phyloP scores from a whole-genome alignment of 2,888 invertebrate genomes.

The Theristus sp. region DNA sequence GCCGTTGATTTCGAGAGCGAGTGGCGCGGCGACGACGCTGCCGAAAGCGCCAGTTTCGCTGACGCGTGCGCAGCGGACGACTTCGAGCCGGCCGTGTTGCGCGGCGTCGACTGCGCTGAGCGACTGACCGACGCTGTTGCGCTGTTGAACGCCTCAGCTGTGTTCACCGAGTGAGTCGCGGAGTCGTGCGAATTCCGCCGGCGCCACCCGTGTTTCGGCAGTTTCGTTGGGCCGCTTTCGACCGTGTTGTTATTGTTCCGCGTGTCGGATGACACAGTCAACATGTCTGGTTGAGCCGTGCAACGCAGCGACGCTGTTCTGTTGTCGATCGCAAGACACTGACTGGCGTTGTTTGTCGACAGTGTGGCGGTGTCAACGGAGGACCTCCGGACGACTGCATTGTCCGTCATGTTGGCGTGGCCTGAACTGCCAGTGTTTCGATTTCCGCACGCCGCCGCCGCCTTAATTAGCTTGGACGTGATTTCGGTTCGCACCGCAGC shows the following conservation, averaged over 20 bases:
- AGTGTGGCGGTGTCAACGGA: no score
- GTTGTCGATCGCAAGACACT: not conserved
- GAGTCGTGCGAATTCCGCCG: not conserved
- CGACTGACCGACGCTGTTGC: no score
- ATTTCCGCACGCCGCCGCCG: not conserved
- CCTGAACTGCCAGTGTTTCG: no score
- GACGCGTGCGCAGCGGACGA: no score
- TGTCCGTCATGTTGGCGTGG: not conserved
- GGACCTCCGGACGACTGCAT: not conserved
- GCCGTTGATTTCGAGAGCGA: no score
- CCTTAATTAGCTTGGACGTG: slow-evolving; percentile 7
- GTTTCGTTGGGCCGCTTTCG: not conserved
- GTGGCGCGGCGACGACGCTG: no score
- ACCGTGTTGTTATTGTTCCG: not conserved
- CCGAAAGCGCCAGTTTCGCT: no score
- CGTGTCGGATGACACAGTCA: not conserved
- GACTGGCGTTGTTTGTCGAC: not conserved
- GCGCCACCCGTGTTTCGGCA: not conserved
- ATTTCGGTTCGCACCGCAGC: slow-evolving; percentile 9
- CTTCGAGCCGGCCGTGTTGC: no score
- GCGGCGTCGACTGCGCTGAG: no score
- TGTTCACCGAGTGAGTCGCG: not conserved
- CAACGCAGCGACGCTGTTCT: no score
- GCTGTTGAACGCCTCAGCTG: no score
- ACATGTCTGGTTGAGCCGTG: no score